phyloP scores from a whole-genome alignment of 2,113 vertebrate species.

The Pedetes capensis region DNA sequence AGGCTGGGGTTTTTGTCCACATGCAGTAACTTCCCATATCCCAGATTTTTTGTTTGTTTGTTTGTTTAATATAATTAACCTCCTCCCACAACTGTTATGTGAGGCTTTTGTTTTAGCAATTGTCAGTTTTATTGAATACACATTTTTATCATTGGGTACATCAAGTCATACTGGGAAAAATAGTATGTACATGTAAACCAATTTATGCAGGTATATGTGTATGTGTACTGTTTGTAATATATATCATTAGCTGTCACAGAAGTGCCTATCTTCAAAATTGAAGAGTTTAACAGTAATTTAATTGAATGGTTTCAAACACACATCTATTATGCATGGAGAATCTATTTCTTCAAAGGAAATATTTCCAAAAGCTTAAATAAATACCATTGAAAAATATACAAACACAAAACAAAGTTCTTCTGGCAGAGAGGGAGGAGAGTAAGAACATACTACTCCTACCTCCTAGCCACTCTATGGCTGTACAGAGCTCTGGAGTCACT shows the following conservation, averaged over 20 bases:
- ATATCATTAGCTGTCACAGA: neutral
- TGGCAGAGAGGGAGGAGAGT: neutral
- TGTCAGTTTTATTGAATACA: neutral
- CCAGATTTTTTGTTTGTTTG: neutral
- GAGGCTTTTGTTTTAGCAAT: neutral
- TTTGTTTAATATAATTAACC: constrained; percentile 9
- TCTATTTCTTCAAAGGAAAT: constrained; percentile 1
- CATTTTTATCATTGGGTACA: neutral
- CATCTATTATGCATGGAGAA: neutral
- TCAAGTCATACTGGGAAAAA: neutral
- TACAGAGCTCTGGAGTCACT: neutral
- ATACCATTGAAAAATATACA: neutral
- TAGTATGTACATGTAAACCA: neutral
- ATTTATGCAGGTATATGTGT: neutral
- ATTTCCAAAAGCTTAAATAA: neutral
- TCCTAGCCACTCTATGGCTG: neutral
- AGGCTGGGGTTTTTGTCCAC: neutral
- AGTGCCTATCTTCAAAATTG: neutral
- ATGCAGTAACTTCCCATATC: neutral
- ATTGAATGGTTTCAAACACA: neutral
- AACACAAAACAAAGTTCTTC: neutral
- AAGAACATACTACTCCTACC: no score
- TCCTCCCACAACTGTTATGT: neutral
- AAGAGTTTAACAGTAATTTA: neutral
- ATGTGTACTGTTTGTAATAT: neutral